Base-by-base conservation (phyloP, 2,797 vertebrate species). In the Oryzias sinensis region DNA sequence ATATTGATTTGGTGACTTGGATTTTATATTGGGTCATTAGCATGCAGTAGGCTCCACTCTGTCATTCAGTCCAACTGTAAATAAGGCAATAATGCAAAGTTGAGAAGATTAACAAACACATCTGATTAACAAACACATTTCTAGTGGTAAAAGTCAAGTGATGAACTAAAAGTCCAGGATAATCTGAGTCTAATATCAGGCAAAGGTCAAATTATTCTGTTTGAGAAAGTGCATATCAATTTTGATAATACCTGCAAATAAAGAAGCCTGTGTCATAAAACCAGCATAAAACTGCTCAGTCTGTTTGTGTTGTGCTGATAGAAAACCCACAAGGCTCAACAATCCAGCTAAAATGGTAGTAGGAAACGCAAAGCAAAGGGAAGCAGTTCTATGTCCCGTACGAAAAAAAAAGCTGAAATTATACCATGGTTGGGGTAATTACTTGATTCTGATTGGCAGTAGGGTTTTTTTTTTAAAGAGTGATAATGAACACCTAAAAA, bases 71-170 rank as follows among this genome's bases (percentile, higher is more conserved):
- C 22, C 16, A 27, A 24, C 47, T 49, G 16, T 18, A 25, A 49
- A 8, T 29, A n/a, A 9, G 1, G 14, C 13, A 9, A 48, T 33
- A 43, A 55, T 46, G 42, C 46, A 65, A 61, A 53, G 50, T 50
- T 55, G 48, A 17, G 43, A 53, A 29, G 25, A 2, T 59, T 45
- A 48, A 56, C 59, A 56, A 65, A 74, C 4, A 48, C 22, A 50
- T 59, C 58, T 61, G 43, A 70, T 61, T 37, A 22, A 9, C 64
- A 43, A 27, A 27, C 44, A n/a, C n/a, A n/a, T 5, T 58, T 55
- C 20, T 43, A n/a, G 15, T 33, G 17, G 37, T 20, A 59, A 43
- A 59, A 49, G 25, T 59, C 43, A 45, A 17, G 42, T 16, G 16
- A 57, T 59, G 13, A 43, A 17, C 52, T 29, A 11, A 27, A 33